phyloP scores from a whole-genome alignment of 2,113 vertebrate genomes.

The Entomyzon cyanotis region DNA sequence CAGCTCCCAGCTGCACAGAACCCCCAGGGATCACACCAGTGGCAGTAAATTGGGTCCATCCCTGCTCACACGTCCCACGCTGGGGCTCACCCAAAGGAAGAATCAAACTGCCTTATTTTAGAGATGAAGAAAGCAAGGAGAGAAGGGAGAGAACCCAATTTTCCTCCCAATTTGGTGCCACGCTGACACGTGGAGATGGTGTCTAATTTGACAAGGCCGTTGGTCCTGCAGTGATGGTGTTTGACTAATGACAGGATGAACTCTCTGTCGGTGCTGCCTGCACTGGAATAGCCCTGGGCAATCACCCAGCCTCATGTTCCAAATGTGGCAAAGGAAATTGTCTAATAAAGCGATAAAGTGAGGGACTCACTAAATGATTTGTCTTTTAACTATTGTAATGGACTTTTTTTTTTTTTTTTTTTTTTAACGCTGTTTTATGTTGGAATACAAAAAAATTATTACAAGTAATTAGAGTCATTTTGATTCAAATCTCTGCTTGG shows the following conservation, averaged over 20 bases:
- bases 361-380: conserved; percentile 67
- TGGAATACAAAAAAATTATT: conserved; percentile 76
- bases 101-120: neutral
- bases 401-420: conserved; percentile 52
- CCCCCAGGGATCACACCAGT: neutral
- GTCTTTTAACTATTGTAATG: conserved; percentile 70
- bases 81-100: neutral
- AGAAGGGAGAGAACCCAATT: neutral
- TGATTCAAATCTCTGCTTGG: conserved; percentile 69
- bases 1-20: neutral
- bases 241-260: conserved; percentile 48
- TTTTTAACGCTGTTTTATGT: conserved; percentile 69
- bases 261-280: neutral
- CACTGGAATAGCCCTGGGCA: conserved; percentile 47
- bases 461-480: conserved; percentile 75
- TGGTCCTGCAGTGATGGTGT: conserved; percentile 32
- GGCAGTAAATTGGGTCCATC: neutral
- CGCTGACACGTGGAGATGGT: neutral
- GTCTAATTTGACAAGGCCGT: conserved; percentile 57
- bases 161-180: neutral
- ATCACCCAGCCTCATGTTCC: neutral
- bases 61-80: neutral
- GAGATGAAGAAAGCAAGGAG: neutral
- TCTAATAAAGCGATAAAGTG: conserved; percentile 65
- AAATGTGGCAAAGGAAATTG: conserved; percentile 48